Conservation (phyloP, 2,113 vertebrate genomes). For the Pycnonotus jocosus region DNA sequence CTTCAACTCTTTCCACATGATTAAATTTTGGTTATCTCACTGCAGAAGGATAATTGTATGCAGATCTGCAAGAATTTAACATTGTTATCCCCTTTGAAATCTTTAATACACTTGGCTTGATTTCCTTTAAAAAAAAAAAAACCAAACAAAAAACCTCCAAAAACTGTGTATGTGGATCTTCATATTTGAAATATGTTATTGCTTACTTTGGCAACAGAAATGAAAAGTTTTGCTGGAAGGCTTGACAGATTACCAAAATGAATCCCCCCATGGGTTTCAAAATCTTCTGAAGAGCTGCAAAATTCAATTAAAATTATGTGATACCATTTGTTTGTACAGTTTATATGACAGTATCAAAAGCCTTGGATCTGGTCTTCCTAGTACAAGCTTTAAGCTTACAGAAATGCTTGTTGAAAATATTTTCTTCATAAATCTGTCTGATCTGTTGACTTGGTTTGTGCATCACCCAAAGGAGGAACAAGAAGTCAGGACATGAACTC, state of each 20-base stretch:
- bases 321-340: neutral
- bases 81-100: neutral
- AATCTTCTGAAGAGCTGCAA: neutral
- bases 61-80: neutral
- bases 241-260: neutral
- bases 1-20: neutral
- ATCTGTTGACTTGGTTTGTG: neutral
- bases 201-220: neutral
- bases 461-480: neutral
- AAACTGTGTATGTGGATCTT: neutral
- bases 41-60: neutral
- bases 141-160: neutral
- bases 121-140: neutral
- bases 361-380: neutral
- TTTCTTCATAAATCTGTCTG: neutral
- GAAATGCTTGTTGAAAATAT: neutral
- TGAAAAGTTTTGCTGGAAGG: neutral
- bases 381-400: neutral
- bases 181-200: neutral
- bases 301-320: neutral
- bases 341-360: neutral
- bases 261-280: neutral
- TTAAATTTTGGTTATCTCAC: neutral
- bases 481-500: neutral
- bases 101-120: neutral